Evolutionary conservation across 2,888 invertebrate genomes (phyloP), one percentile per base, ranked within the genome.

Genomic region (Linnaemya vulpina): DNA sequence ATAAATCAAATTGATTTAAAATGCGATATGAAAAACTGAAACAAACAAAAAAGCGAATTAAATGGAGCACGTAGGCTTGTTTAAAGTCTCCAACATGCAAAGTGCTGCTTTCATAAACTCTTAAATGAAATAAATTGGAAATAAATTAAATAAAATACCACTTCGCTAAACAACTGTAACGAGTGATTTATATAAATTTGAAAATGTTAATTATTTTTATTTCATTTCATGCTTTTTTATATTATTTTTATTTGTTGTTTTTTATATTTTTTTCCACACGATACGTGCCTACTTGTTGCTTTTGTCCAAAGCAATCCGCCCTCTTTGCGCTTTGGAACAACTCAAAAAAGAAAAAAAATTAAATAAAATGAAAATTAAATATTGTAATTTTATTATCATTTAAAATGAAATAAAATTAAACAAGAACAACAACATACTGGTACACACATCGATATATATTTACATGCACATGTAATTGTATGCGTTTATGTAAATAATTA

Each of bases 41-140:
- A 30, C 30, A 30, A 30, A 30, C 3, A 40, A 40, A 40, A 40
- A 3, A 38, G 67, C 67, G 25, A 51, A 67, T 60, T 13, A 67
- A 67, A 74, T 74, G 67, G 49, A 74, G 60, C 80, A 83, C 78
- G 83, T 84, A 76, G 84, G 84, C 73, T 84, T 74, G 3, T 7
- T 40, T 60, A 11, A 51, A 60, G 51, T 73, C 65, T 51, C 67
- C 80, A 67, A 67, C 49, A 74, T 67, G 62, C 43, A 60, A 55
- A 74, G 15, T 81, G 40, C 35, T 81, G 40, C 35, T 68, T 62
- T 38, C 35, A 68, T 62, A 68, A 51, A 68, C 35, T 75, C 53
- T 68, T 17, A 46, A 49, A 73, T 65, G 25, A 65, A 71, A 65
- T 63, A 46, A 79, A 43, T 30, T 67, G 25, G 8, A 62, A 62